Conservation (phyloP, 2,797 vertebrate genomes). For the Linurgus olivaceus region DNA sequence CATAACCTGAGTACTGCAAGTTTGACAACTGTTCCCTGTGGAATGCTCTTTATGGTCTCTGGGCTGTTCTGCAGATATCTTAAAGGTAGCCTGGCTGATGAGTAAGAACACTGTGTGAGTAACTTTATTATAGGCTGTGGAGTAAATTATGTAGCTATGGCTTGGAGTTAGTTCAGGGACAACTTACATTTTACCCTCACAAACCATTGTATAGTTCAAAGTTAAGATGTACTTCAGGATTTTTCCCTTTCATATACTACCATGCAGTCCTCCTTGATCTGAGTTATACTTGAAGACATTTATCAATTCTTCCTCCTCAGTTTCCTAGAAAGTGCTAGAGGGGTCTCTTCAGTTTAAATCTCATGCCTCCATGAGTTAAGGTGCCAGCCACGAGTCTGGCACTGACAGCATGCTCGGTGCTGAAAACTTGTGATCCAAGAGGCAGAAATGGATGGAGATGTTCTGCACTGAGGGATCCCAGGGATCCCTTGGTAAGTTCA, state of each 20-base stretch:
- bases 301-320: background rate
- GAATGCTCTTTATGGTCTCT: background rate
- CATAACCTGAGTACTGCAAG: background rate
- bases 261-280: background rate
- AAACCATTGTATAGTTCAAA: background rate
- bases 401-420: background rate
- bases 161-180: background rate
- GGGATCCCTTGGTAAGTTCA: background rate
- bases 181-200: background rate
- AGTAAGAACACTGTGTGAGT: background rate
- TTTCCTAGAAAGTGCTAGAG: background rate
- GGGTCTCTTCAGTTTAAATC: background rate
- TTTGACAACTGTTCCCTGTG: background rate
- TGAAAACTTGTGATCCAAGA: background rate
- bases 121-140: background rate
- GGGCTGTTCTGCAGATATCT: background rate
- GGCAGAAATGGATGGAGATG: background rate
- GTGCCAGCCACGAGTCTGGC: background rate
- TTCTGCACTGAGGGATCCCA: background rate
- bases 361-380: background rate
- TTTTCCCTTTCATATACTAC: background rate
- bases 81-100: background rate
- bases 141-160: background rate
- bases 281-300: background rate
- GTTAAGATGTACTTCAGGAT: background rate